A percentile compares a stretch with the other conserved stretches of the same genome.
These are phyloP conservation scores for Chaetura pelagica DNA, from an alignment of 2,113 vertebrate genomes.

Conservation along the genomic window DNA sequence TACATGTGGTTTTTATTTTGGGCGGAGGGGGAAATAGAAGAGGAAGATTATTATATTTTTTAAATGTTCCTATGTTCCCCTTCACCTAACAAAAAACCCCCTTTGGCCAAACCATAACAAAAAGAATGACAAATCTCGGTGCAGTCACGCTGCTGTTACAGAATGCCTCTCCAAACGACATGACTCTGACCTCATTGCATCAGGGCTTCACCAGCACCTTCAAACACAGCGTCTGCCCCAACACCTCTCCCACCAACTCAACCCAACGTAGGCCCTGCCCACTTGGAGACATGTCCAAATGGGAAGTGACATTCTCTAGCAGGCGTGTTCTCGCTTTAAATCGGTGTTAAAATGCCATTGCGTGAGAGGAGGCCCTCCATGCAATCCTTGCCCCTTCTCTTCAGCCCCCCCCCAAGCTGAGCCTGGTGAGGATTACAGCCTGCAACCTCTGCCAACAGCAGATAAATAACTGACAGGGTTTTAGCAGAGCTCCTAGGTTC, in stretches of 20 bases:
- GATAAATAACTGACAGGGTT: constrained; percentile 72
- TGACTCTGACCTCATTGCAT: constrained; percentile 42
- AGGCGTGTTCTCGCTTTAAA: constrained; percentile 57
- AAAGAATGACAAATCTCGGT: neutral
- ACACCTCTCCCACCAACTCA: constrained; percentile 33
- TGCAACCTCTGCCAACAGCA: constrained; percentile 69
- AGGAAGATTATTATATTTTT: neutral
- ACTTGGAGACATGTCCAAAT: constrained; percentile 38
- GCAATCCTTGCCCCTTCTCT: constrained; percentile 43
- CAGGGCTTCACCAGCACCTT: neutral
- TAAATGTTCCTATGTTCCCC: neutral
- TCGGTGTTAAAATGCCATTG: constrained; percentile 64
- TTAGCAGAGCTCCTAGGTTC: constrained; percentile 67
- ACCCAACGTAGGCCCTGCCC: constrained; percentile 8
- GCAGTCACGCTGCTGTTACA: constrained; percentile 30
- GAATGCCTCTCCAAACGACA: constrained; percentile 30
- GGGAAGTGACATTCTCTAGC: constrained; percentile 50
- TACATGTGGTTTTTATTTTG: constrained; percentile 47
- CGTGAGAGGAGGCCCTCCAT: constrained; percentile 50
- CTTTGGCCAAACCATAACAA: constrained; percentile 37
- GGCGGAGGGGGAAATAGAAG: fast-evolving
- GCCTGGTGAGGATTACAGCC: constrained; percentile 58
- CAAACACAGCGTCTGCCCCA: constrained; percentile 23
- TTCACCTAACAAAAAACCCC: constrained; percentile 33
- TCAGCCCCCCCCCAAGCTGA: neutral